These are phyloP conservation scores for Argynnis bischoffii DNA, from an alignment of 2,888 invertebrate genomes.

Conservation along the genomic window DNA sequence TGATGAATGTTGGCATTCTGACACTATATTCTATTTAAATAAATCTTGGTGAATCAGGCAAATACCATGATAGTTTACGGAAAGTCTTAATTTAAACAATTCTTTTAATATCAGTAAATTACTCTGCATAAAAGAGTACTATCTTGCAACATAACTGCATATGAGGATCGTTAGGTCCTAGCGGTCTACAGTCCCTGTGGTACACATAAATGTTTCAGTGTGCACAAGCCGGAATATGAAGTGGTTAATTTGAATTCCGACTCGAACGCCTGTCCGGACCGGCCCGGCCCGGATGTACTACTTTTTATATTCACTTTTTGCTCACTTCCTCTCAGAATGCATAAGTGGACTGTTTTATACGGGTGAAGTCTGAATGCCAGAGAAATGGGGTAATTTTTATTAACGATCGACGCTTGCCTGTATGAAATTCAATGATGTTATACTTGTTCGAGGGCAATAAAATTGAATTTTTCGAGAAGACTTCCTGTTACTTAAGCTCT, in stretches of 20 bases:
- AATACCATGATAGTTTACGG: no score
- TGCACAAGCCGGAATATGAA: slow-evolving; percentile 56
- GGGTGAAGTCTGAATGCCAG: slow-evolving; percentile 22
- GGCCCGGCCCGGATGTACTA: slow-evolving; percentile 30
- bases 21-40: no score
- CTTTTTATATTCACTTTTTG: slow-evolving; percentile 44
- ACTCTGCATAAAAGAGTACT: background rate
- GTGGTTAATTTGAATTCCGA: slow-evolving; percentile 74
- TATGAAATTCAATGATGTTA: slow-evolving; percentile 25
- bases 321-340: slow-evolving; percentile 43
- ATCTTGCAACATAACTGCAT: slow-evolving; percentile 5
- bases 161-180: slow-evolving; percentile 8
- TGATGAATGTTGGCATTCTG: no score
- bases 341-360: slow-evolving; percentile 38
- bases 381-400: slow-evolving; percentile 32
- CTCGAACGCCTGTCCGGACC: slow-evolving; percentile 41
- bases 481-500: background rate
- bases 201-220: slow-evolving; percentile 30
- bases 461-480: background rate
- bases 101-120: no score
- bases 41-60: no score
- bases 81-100: no score
- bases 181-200: slow-evolving; percentile 11
- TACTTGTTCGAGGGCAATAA: slow-evolving; percentile 10
- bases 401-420: slow-evolving; percentile 25